phyloP scores from a whole-genome alignment of 2,797 vertebrate genomes.

The Ceryle rudis region DNA sequence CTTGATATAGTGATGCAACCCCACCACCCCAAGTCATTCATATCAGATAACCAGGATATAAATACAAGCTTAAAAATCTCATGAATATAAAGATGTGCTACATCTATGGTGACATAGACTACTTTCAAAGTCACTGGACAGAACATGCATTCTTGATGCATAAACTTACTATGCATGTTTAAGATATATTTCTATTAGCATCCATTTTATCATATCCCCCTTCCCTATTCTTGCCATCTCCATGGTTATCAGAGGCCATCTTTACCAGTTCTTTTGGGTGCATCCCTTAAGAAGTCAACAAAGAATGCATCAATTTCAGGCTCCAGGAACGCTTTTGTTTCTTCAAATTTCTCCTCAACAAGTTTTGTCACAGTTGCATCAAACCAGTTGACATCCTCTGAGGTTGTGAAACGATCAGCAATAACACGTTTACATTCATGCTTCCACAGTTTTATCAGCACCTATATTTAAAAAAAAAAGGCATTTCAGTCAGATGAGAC shows the following conservation, averaged over 20 bases:
- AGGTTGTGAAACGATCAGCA: conserved; percentile 90
- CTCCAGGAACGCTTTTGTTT: conserved; percentile 74
- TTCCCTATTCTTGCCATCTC: neutral
- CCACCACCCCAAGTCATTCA: neutral
- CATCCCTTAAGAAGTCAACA: conserved; percentile 93
- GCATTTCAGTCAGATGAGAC: neutral
- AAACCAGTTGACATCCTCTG: conserved; percentile 91
- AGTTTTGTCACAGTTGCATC: conserved; percentile 82
- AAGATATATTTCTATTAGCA: neutral
- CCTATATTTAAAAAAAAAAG: conserved; percentile 64
- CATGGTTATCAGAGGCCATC: neutral
- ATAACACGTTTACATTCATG: conserved; percentile 96
- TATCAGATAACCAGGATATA: neutral
- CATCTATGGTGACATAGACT: neutral
- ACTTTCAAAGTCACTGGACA: neutral
- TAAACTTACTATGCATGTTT: neutral
- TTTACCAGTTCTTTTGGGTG: conserved; percentile 89
- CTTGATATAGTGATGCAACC: neutral
- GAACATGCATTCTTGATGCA: neutral
- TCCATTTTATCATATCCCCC: neutral
- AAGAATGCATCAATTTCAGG: conserved; percentile 85
- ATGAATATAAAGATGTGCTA: neutral
- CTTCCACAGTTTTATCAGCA: conserved; percentile 90
- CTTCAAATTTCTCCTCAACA: conserved; percentile 82
- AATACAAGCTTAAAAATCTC: neutral